Base-by-base conservation (phyloP, 2,113 vertebrate genomes). In the Coptodon bakossiorum region DNA sequence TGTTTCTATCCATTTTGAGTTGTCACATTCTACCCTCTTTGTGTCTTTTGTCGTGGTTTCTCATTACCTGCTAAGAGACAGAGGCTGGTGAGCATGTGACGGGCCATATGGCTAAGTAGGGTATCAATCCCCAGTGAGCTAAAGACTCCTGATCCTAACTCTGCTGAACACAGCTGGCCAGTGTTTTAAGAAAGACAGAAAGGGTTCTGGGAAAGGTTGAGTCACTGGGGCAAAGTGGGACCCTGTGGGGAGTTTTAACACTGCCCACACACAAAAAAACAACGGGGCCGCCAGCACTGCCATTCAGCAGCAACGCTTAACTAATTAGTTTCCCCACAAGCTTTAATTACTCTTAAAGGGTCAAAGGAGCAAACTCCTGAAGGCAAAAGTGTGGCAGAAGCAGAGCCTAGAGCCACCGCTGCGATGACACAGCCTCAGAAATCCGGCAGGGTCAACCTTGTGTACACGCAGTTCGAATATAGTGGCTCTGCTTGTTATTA, bases 141-240 rank as follows among this genome's bases (percentile, higher is more conserved):
- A 80, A 63, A 91, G 79, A 81, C 81, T 79, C 78, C 73, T 83
- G 40, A 82, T 61, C 68, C 52, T 66, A 81, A 68, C 50, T 84
- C 40, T 34, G 82, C 84, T 71, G 73, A 86, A 92, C 90, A 95
- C 93, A 95, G 90, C 94, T 95, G 93, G 87, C 80, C 84, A 93
- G 92, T 95, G 95, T 95, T 94, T 92, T 81, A 81, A 81, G 54
- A 56, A 71, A 82, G 78, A 90, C 82, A 83, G 61, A 85, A 76
- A 89, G 56, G 83, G 85, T 90, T 93, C 38, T 92, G 87, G 90
- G 90, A 95, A 94, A 93, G 73, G 84, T 91, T 94, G 91, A 94
- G 81, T 94, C 93, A 95, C 89, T 68, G 56, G 86, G 76, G 66
- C 68, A 83, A 86, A 91, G 63, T 66, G 59, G 78, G 85, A 90